Conservation (phyloP, 2,888 invertebrate species). For the Leptura quadrifasciata region DNA sequence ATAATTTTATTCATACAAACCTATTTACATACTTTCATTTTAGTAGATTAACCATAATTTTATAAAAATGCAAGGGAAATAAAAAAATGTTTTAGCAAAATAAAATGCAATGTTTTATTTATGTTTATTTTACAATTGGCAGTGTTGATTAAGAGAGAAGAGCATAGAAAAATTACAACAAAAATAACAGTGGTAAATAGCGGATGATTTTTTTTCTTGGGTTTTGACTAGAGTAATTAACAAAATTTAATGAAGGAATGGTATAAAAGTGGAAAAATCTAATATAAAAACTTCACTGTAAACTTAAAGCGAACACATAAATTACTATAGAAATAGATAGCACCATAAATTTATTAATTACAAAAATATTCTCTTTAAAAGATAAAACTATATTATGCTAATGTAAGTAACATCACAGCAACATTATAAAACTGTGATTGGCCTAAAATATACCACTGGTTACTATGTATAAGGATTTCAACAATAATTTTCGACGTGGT, state of each 20-base stretch:
- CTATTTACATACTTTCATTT: constrained; percentile 36
- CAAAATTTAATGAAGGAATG: constrained; percentile 45
- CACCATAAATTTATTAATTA: constrained; percentile 68
- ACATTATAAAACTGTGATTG: constrained; percentile 53
- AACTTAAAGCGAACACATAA: constrained; percentile 61
- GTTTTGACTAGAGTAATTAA: constrained; percentile 49
- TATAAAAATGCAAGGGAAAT: constrained; percentile 6
- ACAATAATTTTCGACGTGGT: constrained; percentile 43
- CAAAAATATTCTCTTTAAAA: constrained; percentile 63
- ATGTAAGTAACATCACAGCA: constrained; percentile 59
- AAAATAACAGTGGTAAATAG: constrained; percentile 37
- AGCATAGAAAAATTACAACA: constrained; percentile 39
- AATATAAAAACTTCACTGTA: constrained; percentile 56
- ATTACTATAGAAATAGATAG: constrained; percentile 62
- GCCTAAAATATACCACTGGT: constrained; percentile 44
- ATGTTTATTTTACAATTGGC: constrained; percentile 71
- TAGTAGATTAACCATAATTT: not conserved
- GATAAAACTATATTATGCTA: constrained; percentile 49
- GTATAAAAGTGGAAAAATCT: constrained; percentile 38
- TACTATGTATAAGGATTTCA: not conserved
- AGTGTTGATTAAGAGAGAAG: constrained; percentile 65
- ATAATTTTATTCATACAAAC: constrained; percentile 35
- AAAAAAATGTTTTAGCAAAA: constrained; percentile 38
- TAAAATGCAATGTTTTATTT: constrained; percentile 45
- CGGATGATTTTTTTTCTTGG: constrained; percentile 24